Percentiles rank a stretch among this genome's conserved stretches.
Conservation (phyloP, 1,140 invertebrate species). For the Berghia stephanieae region DNA sequence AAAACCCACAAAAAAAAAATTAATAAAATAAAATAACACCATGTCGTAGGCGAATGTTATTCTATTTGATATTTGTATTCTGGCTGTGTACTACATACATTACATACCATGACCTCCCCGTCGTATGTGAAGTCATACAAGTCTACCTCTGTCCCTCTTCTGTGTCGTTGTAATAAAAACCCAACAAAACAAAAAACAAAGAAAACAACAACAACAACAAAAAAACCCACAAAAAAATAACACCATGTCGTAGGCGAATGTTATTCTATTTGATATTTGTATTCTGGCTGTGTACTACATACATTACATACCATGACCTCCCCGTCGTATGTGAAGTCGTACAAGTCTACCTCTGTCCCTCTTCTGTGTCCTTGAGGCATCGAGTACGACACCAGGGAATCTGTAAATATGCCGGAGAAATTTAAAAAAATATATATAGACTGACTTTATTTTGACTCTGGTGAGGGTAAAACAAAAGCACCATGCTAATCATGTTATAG, state of each 20-base stretch:
- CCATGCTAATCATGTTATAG: neutral
- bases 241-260: too few relatives aligned
- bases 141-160: too few relatives aligned
- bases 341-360: conserved; percentile 81
- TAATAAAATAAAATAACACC: too few relatives aligned
- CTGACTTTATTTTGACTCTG: neutral
- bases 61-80: too few relatives aligned
- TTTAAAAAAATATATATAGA: neutral
- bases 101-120: too few relatives aligned
- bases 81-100: too few relatives aligned
- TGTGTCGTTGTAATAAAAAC: too few relatives aligned
- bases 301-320: conserved; percentile 68
- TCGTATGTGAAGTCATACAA: conserved; percentile 10
- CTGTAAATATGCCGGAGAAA: conserved; percentile 68
- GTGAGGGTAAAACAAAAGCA: neutral
- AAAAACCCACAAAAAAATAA: too few relatives aligned
- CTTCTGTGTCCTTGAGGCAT: conserved; percentile 84
- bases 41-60: too few relatives aligned
- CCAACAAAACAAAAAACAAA: neutral
- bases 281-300: too few relatives aligned
- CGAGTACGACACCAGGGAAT: conserved; percentile 81
- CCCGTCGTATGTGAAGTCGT: conserved; percentile 93
- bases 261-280: too few relatives aligned
- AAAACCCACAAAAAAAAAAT: neutral
- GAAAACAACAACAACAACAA: neutral